Percentiles rank a stretch among this genome's conserved stretches.
phyloP scores from a whole-genome alignment of 2,113 vertebrate species.

The Pelusios castaneus region DNA sequence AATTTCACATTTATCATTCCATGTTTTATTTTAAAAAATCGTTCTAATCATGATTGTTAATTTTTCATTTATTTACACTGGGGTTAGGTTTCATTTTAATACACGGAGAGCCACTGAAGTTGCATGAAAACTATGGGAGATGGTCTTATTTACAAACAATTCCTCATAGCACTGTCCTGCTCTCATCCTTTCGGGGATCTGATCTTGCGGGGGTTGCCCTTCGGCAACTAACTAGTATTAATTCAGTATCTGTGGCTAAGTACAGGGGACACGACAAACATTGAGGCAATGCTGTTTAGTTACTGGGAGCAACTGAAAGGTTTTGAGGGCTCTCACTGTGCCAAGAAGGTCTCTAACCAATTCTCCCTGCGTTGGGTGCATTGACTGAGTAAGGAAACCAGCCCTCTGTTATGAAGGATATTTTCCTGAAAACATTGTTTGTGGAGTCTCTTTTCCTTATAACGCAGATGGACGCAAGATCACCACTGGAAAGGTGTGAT shows the following conservation, averaged over 20 bases:
- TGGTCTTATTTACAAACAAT: conserved; percentile 65
- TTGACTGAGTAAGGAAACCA: neutral
- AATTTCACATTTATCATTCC: conserved; percentile 68
- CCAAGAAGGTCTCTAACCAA: neutral
- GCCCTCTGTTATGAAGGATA: neutral
- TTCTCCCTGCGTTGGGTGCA: fast-evolving
- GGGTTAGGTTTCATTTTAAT: conserved; percentile 40
- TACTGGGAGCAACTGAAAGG: neutral
- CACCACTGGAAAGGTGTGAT: neutral
- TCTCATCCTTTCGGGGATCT: neutral
- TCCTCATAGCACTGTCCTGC: neutral
- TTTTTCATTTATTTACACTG: conserved; percentile 69
- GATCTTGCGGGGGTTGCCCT: fast-evolving
- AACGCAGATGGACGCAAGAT: fast-evolving
- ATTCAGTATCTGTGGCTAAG: neutral
- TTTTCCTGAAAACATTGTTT: neutral
- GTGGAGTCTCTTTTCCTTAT: too few species aligned
- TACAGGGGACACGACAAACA: fast-evolving
- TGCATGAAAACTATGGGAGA: conserved; percentile 67
- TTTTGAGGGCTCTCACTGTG: fast-evolving
- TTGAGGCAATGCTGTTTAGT: fast-evolving
- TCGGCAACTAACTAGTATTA: fast-evolving
- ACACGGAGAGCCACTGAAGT: conserved; percentile 7
- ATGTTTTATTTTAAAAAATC: conserved; percentile 12
- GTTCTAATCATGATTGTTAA: conserved; percentile 43